Evolutionary conservation across 1,140 invertebrate genomes (phyloP), one percentile per base, ranked within the genome.

Genomic region (Cydia fagiglandana): DNA sequence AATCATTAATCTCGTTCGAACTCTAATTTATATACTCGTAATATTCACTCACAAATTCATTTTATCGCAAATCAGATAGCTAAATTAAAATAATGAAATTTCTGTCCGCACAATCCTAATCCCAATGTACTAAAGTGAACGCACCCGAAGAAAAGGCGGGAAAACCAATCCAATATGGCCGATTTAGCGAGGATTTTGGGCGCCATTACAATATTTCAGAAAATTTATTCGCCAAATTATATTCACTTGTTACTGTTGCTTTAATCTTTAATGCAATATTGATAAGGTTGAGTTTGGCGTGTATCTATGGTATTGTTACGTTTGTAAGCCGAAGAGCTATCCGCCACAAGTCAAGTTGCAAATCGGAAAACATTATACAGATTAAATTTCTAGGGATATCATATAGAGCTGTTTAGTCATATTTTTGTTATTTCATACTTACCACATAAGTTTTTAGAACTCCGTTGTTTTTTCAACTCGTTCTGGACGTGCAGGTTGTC

Each of bases 361-460:
- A 89, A 89, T 88, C 84, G 84, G 81, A 88, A 88, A 89, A 88
- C 88, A 90, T 91, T 88, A 86, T 86, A 89, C 84, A 88, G 87
- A 90, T 89, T 90, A 88, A 90, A 90, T 86, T 86, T 79, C 64
- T 45, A 56, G 24, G 76, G 80, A 87, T 75, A 47, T 74, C 15
- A 30, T 80, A 84, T 77, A 78, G 84, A 86, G 88, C 47, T 80
- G 81, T 53, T 64, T 24, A 76, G 74, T 34, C 34, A 24, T 2
- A 1, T 24, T 24, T 24, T 24, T 24, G 0, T 24, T 24, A 24
- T 24, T 24, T 24, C 24, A 34, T 34, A 6, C 34, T 34, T 34
- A 34, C 5, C 6, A 41, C 38, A 41, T 41, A 41, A 41, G 38
- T 7, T 41, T 41, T 41, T 41, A 24, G 24, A 24, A 24, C 2